These are phyloP conservation scores for Aspidiotus destructor DNA, from an alignment of 2,888 invertebrate genomes.

Conservation along the genomic window DNA sequence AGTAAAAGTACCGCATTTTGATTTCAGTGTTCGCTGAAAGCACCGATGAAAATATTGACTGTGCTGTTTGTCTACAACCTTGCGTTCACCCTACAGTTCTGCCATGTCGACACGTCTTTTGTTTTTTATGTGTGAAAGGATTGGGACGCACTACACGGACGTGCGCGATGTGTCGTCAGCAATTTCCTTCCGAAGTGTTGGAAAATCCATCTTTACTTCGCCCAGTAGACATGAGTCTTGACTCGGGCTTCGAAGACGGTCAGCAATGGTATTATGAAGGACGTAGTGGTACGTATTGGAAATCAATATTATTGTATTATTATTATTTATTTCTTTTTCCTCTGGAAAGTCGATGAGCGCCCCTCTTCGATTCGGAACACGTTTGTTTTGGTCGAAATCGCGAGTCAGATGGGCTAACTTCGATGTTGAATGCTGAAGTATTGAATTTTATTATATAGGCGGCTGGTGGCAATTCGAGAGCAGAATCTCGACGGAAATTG, in stretches of 20 bases:
- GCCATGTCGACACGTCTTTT: conserved; percentile 92
- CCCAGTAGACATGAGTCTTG: conserved; percentile 43
- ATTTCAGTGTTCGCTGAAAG: conserved; percentile 15
- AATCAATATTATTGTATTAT: not conserved
- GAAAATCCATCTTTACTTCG: conserved; percentile 70
- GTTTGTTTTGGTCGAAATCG: too few species aligned
- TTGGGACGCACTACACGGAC: conserved; percentile 73
- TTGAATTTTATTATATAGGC: conserved; percentile 41
- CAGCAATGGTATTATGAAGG: conserved; percentile 96
- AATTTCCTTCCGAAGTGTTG: conserved; percentile 79
- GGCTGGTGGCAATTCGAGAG: conserved; percentile 99
- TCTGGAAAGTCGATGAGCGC: too few species aligned
- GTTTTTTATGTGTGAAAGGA: conserved; percentile 91
- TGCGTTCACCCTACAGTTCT: conserved; percentile 85
- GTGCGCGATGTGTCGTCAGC: conserved; percentile 87
- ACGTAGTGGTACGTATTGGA: conserved; percentile 60
- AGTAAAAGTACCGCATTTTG: not conserved
- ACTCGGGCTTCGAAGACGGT: conserved; percentile 49
- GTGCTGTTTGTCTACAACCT: conserved; percentile 83
- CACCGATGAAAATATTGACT: conserved; percentile 46
- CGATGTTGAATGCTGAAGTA: too few species aligned
- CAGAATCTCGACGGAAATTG: conserved; percentile 77
- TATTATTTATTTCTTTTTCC: too few species aligned
- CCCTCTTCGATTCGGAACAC: too few species aligned
- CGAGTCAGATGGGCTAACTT: too few species aligned